phyloP scores from a whole-genome alignment of 2,797 vertebrate species.

The Rhinella marina region DNA sequence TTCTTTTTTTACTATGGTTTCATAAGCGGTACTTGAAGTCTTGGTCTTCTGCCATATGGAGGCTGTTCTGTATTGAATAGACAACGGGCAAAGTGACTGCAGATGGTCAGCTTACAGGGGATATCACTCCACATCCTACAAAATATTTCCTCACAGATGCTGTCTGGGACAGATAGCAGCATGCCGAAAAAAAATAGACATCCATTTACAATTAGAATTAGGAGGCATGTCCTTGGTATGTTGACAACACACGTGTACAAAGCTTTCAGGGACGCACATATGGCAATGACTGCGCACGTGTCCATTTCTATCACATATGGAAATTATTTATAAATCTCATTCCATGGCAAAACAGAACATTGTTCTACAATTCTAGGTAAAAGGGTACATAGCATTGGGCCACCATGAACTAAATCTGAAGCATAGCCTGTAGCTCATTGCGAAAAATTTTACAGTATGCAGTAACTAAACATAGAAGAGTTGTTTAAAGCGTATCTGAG shows the following conservation, averaged over 20 bases:
- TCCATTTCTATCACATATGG: conserved; percentile 1
- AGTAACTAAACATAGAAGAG: background rate
- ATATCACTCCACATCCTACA: conserved; percentile 2
- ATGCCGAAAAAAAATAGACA: background rate
- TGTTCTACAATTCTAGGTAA: background rate
- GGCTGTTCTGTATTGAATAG: background rate
- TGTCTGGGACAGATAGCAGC: conserved; percentile 7
- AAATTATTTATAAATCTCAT: conserved; percentile 3
- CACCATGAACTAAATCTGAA: background rate
- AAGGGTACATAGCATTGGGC: background rate
- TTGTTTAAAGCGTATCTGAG: background rate
- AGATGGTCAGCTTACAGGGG: conserved; percentile 49
- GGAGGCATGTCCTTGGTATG: background rate
- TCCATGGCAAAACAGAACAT: background rate
- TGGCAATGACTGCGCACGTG: background rate
- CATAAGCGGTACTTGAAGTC: background rate
- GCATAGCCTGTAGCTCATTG: background rate
- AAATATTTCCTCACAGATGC: conserved; percentile 45
- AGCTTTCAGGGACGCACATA: background rate
- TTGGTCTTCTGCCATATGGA: conserved; percentile 10
- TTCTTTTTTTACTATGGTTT: background rate
- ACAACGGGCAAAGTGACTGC: background rate
- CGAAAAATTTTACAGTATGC: background rate
- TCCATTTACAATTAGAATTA: background rate
- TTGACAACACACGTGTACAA: background rate